Evolutionary conservation across 1,140 invertebrate species (phyloP), one percentile per base, ranked within the genome.

Genomic region (Hylaeus anthracinus): DNA sequence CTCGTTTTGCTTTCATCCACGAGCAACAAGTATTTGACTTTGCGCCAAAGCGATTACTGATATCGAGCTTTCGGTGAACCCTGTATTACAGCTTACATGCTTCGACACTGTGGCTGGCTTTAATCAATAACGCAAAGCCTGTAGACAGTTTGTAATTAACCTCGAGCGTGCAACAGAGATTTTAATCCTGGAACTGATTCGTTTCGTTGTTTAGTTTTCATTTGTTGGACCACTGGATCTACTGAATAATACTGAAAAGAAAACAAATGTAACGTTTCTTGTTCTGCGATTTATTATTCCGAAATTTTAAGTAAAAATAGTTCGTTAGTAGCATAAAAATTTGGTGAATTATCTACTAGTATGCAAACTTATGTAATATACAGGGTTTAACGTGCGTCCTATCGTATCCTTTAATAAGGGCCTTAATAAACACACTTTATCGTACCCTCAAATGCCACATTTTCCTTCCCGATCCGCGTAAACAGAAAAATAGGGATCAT

Each of bases 21-120:
- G 15, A 48, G 64, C 64, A 66, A 66, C 64, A 66, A 66, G 64
- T 66, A 66, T 66, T 48, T 66, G 43, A 66, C 64, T 66, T 12
- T 3, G 15, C 14, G 41, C 43, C 64, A 66, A 66, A 66, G 43
- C 43, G 64, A 66, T 66, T 48, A 48, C 64, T 3, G 64, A 43
- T 45, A n/a, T 8, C 14, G 1, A 48, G 64, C 5, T n/a, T 45
- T 48, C 43, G 3, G 15, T 9, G 64, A 48, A 26, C 41, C 14
- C 14, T 3, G 5, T 9, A 10, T 48, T 9, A 26, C 43, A 9
- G 64, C 15, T 9, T 48, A 5, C 58, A 37, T 37, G 14, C n/a
- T 5, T 37, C n/a, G 14, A 0, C 58, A 37, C 5, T 1, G 3
- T 37, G n/a, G 4, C 26, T 2, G 58, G 0, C 4, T 60, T 60